Base-by-base conservation (phyloP, 1,140 invertebrate genomes). In the Bombus pascuorum region DNA sequence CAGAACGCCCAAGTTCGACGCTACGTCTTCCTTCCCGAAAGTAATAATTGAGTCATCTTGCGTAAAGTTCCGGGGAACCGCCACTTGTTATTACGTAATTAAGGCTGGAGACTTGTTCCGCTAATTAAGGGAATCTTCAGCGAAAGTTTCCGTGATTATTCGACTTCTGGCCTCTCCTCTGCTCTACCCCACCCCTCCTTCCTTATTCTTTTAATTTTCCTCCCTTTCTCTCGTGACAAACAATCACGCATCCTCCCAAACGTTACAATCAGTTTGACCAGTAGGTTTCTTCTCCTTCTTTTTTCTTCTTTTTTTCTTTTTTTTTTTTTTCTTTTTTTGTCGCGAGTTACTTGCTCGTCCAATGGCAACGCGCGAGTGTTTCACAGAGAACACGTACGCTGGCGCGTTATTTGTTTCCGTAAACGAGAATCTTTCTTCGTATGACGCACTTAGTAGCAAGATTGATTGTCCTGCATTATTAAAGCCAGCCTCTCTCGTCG, bases 391-490 rank as follows among this genome's bases (percentile, higher is more conserved):
- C 66, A 47, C 47, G 34, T 39, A 42, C 62, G 18, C 70, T 22
- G 12, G 32, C 1, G 18, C 44, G 66, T 85, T 47, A 85, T 87
- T 84, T 89, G 84, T 82, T 83, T 53, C 25, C 71, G 59, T 70
- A 57, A 39, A 82, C 32, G 32, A 73, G 83, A 34, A 72, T 83
- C 71, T 71, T 89, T 84, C 73, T 79, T 73, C 66, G 71, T 76
- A 78, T 86, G 53, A 83, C 68, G 71, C 72, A 82, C 75, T 89
- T 84, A 74, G 66, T 71, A 65, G 81, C 76, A 85, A 90, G 88
- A 90, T 90, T 89, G 87, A 91, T 91, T 78, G 88, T 70, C 44
- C 70, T 6, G 85, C 85, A 91, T 88, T 90, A 91, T 88, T 88
- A 91, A 91, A 86, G 25, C 62, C 32, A 57, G 68, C 47, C 70